Percentiles rank a stretch among this genome's conserved stretches.
Conservation (phyloP, 2,888 invertebrate species). For the Megaustenia siamemsis region DNA sequence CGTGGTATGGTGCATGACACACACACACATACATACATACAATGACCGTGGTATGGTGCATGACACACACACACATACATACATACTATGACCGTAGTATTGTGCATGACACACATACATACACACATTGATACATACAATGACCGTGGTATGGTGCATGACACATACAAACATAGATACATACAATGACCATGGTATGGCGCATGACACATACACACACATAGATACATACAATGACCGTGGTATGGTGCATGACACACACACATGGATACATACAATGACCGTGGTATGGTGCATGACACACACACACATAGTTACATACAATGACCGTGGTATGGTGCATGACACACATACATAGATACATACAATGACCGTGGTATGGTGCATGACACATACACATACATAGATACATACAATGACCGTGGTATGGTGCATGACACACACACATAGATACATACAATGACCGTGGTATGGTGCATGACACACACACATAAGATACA, state of each 20-base stretch:
- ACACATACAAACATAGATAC: not conserved
- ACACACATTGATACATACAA: not conserved
- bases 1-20: no score
- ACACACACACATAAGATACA: no score
- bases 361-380: no score
- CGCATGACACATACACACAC: not conserved
- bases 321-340: no score
- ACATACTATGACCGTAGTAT: not conserved
- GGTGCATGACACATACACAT: not conserved
- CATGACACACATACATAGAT: not conserved
- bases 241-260: not conserved
- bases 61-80: not conserved
- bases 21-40: not conserved
- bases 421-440: no score
- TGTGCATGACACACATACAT: not conserved
- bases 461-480: no score
- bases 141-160: no score
- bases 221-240: no score
- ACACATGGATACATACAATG: not conserved
- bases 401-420: no score
- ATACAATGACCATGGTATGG: no score
- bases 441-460: not conserved
- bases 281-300: not conserved
- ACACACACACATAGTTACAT: not conserved
- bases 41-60: no score